Evolutionary conservation across 2,888 invertebrate species (phyloP).

Genomic region (Pachydiplax longipennis): DNA sequence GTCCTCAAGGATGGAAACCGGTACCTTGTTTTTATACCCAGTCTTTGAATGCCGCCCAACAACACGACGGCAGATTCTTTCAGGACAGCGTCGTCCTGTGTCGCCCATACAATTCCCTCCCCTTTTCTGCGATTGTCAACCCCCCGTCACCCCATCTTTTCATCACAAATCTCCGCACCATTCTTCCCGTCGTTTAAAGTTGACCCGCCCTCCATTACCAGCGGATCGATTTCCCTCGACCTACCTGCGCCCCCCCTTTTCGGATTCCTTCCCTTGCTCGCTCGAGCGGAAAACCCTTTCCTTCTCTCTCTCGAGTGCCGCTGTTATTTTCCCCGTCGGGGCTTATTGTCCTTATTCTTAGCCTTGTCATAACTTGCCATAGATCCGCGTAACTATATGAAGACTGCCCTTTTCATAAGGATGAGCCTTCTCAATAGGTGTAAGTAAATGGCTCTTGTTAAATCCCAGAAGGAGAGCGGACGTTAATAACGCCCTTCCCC

Average conservation of each 20-base stretch:
- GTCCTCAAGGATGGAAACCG: neutral
- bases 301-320: slow-evolving; percentile 1
- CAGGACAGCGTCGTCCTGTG: neutral
- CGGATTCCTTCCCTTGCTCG: slow-evolving; percentile 27
- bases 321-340: slow-evolving; percentile 36
- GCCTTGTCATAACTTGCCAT: slow-evolving; percentile 40
- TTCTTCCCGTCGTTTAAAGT: neutral
- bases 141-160: neutral
- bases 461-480: neutral
- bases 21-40: neutral
- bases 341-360: slow-evolving; percentile 19
- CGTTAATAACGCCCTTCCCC: neutral
- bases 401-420: slow-evolving; percentile 9
- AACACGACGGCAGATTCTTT: neutral
- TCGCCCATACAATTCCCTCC: slow-evolving; percentile 12
- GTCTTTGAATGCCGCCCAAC: neutral
- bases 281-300: neutral
- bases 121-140: slow-evolving; percentile 27
- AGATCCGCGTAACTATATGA: slow-evolving; percentile 28
- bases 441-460: slow-evolving; percentile 23
- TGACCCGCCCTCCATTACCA: slow-evolving; percentile 22
- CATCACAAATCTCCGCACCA: neutral
- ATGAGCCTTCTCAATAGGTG: slow-evolving; percentile 36
- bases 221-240: slow-evolving; percentile 3
- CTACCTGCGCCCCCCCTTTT: slow-evolving; percentile 22